Conservation (phyloP, 2,113 vertebrate genomes). For the Gallinago undulata region DNA sequence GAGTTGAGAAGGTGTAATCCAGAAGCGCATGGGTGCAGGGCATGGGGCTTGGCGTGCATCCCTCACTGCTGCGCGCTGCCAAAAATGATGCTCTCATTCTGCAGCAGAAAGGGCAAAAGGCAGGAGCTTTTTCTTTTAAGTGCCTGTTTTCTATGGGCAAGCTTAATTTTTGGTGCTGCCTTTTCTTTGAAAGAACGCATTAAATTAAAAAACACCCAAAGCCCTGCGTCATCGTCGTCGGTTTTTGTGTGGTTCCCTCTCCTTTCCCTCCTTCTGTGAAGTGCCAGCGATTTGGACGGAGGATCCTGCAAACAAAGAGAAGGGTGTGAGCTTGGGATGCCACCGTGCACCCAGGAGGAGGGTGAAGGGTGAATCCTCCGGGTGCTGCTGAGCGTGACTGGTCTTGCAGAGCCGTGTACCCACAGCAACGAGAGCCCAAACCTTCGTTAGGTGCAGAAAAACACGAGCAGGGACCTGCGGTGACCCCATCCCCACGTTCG, state of each 20-base stretch:
- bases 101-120: background rate
- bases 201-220: background rate
- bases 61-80: background rate
- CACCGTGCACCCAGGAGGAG: rapidly evolving
- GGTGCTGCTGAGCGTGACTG: background rate
- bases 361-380: background rate
- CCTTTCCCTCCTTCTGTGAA: background rate
- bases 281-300: rapidly evolving
- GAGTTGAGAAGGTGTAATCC: background rate
- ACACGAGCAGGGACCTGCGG: background rate
- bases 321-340: background rate
- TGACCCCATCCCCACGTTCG: background rate
- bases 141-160: background rate
- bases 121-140: background rate
- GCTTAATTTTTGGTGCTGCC: background rate
- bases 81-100: background rate
- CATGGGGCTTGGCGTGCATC: rapidly evolving
- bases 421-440: rapidly evolving
- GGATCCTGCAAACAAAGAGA: background rate
- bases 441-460: background rate
- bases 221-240: background rate
- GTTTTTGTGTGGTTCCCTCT: background rate
- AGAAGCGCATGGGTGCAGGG: background rate
- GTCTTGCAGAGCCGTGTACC: background rate
- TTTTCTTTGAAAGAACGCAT: background rate